Conservation (phyloP, 2,888 invertebrate genomes). For the Microchrysa polita region DNA sequence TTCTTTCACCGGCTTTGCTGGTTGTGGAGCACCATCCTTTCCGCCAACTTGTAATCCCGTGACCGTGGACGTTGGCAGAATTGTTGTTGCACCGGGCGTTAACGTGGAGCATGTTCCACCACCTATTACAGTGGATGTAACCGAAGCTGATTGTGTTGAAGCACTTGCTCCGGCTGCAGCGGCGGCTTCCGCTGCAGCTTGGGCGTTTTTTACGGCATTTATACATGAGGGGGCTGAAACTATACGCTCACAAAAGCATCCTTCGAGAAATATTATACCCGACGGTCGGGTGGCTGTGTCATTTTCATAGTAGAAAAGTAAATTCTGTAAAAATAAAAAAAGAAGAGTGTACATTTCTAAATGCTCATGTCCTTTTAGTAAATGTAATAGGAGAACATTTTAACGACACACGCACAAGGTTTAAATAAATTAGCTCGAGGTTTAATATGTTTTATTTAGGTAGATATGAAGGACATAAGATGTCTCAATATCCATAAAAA, state of each 20-base stretch:
- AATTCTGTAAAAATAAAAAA: conserved; percentile 74
- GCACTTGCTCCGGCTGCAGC: conserved; percentile 21
- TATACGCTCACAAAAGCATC: conserved; percentile 85
- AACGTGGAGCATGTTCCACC: not conserved
- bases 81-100: conserved; percentile 15
- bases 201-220: conserved; percentile 47
- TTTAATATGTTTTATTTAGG: too few species aligned
- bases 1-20: conserved; percentile 51
- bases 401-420: too few species aligned
- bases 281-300: conserved; percentile 82
- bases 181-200: conserved; percentile 41
- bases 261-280: conserved; percentile 86
- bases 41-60: not conserved
- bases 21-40: conserved; percentile 31
- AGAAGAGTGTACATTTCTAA: not conserved
- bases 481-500: too few species aligned
- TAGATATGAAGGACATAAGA: too few species aligned
- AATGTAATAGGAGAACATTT: too few species aligned
- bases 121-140: not conserved
- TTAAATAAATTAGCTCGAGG: too few species aligned
- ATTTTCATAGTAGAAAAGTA: conserved; percentile 90
- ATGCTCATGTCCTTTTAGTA: not conserved
- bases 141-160: conserved; percentile 3
- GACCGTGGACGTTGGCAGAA: not conserved
- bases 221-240: conserved; percentile 67